A percentile compares a stretch with the other conserved stretches of the same genome.
Evolutionary conservation across 2,888 invertebrate species (phyloP).

Genomic region (Dryobotodes eremita): DNA sequence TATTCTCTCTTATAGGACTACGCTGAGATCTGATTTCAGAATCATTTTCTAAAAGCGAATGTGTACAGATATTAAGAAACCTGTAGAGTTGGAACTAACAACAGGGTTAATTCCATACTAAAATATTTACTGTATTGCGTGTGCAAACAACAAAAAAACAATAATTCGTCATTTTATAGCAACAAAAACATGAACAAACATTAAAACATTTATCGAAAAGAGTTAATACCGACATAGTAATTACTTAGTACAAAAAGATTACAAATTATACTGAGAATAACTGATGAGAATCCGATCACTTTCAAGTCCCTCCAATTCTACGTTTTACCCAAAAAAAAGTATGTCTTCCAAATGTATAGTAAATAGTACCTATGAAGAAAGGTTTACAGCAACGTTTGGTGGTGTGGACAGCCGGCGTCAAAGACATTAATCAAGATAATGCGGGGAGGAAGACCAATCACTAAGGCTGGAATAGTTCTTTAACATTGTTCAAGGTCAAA

Average conservation of each 20-base stretch:
- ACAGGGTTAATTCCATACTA: background rate
- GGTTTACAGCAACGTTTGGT: slow-evolving; percentile 46
- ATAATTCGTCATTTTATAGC: background rate
- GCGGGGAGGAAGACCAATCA: slow-evolving; percentile 60
- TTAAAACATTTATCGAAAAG: background rate
- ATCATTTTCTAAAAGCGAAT: background rate
- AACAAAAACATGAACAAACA: background rate
- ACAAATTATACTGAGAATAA: background rate
- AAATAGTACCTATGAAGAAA: slow-evolving; percentile 32
- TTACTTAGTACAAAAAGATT: too few species aligned
- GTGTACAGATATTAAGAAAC: background rate
- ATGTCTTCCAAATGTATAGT: slow-evolving; percentile 3
- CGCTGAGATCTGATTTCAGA: background rate
- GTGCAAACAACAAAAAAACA: background rate
- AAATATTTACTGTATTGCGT: background rate
- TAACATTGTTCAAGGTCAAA: slow-evolving; percentile 41
- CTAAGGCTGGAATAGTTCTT: slow-evolving; percentile 40
- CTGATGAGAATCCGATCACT: background rate
- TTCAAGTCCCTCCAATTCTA: too few species aligned
- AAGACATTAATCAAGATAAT: slow-evolving; percentile 67
- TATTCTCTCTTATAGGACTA: background rate
- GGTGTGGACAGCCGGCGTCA: slow-evolving; percentile 59
- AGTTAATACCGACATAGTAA: background rate
- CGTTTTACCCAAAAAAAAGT: background rate
- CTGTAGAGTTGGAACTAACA: background rate